Conservation (phyloP, 2,113 vertebrate genomes). For the Neotoma lepida region DNA sequence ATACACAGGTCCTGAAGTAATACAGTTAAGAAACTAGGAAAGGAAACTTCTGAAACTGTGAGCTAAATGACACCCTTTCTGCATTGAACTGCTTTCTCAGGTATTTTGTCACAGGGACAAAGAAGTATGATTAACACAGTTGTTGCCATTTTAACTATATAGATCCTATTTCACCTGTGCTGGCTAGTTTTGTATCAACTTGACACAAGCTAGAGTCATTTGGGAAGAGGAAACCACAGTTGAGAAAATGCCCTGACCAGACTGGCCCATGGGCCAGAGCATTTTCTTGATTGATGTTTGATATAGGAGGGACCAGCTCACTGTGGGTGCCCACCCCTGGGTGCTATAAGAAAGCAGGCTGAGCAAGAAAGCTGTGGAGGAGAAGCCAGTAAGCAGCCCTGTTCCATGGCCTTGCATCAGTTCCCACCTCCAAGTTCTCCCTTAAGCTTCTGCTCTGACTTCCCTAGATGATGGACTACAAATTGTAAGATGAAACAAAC, state of each 20-base stretch:
- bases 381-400: background rate
- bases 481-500: background rate
- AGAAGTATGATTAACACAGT: background rate
- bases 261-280: background rate
- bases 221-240: background rate
- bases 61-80: background rate
- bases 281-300: background rate
- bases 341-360: background rate
- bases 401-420: background rate
- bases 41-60: background rate
- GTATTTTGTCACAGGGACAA: background rate
- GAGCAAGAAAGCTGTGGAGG: background rate
- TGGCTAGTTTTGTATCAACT: background rate
- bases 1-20: background rate
- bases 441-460: background rate
- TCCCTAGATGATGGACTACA: background rate
- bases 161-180: slow-evolving; percentile 13
- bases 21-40: background rate
- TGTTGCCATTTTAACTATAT: background rate
- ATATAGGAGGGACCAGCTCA: background rate
- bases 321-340: background rate
- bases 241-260: background rate
- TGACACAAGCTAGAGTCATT: background rate
- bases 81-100: background rate
- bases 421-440: background rate